A percentile compares a stretch with the other conserved stretches of the same genome.
Evolutionary conservation across 2,888 invertebrate species (phyloP).

Genomic region (Andrena minutula): DNA sequence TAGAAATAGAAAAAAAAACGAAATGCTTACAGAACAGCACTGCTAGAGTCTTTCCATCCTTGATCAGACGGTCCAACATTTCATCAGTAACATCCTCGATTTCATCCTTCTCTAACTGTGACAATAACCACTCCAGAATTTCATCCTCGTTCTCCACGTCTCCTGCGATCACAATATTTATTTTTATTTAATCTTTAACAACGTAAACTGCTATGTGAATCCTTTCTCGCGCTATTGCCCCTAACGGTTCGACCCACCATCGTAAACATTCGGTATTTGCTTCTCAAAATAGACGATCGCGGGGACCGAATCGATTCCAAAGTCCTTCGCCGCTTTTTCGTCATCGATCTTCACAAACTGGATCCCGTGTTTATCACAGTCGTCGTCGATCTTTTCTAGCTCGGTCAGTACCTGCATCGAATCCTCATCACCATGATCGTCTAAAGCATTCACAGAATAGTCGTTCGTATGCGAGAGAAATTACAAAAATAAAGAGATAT

Average conservation of each 20-base stretch:
- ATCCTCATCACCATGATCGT: slow-evolving; percentile 95
- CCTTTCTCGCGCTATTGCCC: slow-evolving; percentile 70
- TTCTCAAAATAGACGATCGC: slow-evolving; percentile 97
- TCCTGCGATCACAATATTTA: slow-evolving; percentile 84
- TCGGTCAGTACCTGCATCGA: slow-evolving; percentile 94
- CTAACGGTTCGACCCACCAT: slow-evolving; percentile 86
- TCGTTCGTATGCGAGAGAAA: background rate
- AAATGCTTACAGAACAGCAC: slow-evolving; percentile 94
- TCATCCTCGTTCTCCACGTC: slow-evolving; percentile 95
- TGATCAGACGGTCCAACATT: slow-evolving; percentile 95
- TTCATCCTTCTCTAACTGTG: slow-evolving; percentile 95
- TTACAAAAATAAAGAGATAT: background rate
- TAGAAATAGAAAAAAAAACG: background rate
- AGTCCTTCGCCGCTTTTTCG: slow-evolving; percentile 92
- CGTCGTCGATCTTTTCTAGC: slow-evolving; percentile 96
- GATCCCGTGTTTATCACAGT: slow-evolving; percentile 96
- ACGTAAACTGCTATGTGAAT: background rate
- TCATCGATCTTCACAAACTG: slow-evolving; percentile 98
- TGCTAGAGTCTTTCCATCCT: slow-evolving; percentile 95
- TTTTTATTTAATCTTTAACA: slow-evolving; percentile 1
- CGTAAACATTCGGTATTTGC: slow-evolving; percentile 96
- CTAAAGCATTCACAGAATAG: slow-evolving; percentile 85
- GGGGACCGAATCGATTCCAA: slow-evolving; percentile 93
- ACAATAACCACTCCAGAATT: slow-evolving; percentile 94
- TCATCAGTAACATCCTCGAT: slow-evolving; percentile 98